Conservation (phyloP, 1,140 invertebrate species). For the Leucophenga varia region DNA sequence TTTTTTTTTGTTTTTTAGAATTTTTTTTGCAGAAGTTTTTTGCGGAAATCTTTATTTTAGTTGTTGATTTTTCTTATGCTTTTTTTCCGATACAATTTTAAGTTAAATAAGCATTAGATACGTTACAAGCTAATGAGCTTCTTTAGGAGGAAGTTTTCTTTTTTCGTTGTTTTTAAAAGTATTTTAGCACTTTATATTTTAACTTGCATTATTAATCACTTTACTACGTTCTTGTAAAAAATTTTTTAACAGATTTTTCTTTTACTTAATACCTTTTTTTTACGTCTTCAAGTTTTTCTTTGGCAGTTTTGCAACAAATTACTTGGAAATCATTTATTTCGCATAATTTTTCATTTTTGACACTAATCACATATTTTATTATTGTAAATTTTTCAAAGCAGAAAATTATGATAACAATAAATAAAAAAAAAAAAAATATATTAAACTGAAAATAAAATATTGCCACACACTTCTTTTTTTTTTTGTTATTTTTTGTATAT, state of each 20-base stretch:
- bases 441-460: background rate
- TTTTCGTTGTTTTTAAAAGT: background rate
- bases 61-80: too few species aligned
- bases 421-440: background rate
- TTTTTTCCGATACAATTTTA: too few species aligned
- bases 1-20: too few species aligned
- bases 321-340: slow-evolving; percentile 3
- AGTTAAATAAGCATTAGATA: too few species aligned
- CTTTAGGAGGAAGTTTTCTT: too few species aligned
- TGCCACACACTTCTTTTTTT: background rate
- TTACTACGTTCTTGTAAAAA: background rate
- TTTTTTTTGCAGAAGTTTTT: too few species aligned
- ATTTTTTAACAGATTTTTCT: too few species aligned
- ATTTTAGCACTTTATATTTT: background rate
- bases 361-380: slow-evolving; percentile 6
- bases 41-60: too few species aligned
- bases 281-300: background rate
- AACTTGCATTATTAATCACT: slow-evolving; percentile 2
- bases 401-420: too few species aligned
- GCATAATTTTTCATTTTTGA: slow-evolving; percentile 8
- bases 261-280: too few species aligned
- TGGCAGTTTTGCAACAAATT: background rate
- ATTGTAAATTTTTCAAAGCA: slow-evolving; percentile 2
- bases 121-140: too few species aligned
- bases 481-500: background rate